These are phyloP conservation scores for Syngnathus typhle DNA, from an alignment of 2,113 vertebrate species.

Conservation along the genomic window DNA sequence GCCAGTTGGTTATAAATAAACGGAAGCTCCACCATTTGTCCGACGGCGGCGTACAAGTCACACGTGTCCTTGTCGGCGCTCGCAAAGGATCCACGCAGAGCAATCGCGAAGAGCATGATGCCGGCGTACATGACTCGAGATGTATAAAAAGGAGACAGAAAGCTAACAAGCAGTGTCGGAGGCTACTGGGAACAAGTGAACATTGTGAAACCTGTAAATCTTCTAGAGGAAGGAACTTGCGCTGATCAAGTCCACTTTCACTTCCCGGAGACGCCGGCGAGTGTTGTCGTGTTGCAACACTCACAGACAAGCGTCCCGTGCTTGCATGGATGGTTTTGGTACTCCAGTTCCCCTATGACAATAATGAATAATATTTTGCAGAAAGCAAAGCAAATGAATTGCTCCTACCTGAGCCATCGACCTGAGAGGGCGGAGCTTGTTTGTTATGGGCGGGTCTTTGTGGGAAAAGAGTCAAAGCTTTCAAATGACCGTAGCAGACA, in stretches of 20 bases:
- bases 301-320: background rate
- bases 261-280: slow-evolving; percentile 23
- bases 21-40: slow-evolving; percentile 31
- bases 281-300: slow-evolving; percentile 10
- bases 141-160: slow-evolving; percentile 1
- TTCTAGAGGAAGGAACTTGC: slow-evolving; percentile 12
- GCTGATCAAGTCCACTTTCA: slow-evolving; percentile 39
- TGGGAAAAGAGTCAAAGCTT: background rate
- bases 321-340: no score
- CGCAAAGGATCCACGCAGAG: slow-evolving; percentile 16
- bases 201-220: background rate
- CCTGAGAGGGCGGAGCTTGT: no score
- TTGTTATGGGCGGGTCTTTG: background rate
- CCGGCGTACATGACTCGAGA: slow-evolving; percentile 28
- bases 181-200: background rate
- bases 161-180: background rate
- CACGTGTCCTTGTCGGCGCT: slow-evolving; percentile 23
- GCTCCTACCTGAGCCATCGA: no score
- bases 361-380: no score
- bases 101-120: slow-evolving; percentile 7
- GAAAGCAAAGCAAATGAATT: no score
- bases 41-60: slow-evolving; percentile 30
- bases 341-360: no score
- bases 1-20: slow-evolving; percentile 17
- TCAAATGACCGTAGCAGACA: background rate